Evolutionary conservation across 2,888 invertebrate genomes (phyloP), one percentile per base, ranked within the genome.

Genomic region (Nephrotoma guestfalica): DNA sequence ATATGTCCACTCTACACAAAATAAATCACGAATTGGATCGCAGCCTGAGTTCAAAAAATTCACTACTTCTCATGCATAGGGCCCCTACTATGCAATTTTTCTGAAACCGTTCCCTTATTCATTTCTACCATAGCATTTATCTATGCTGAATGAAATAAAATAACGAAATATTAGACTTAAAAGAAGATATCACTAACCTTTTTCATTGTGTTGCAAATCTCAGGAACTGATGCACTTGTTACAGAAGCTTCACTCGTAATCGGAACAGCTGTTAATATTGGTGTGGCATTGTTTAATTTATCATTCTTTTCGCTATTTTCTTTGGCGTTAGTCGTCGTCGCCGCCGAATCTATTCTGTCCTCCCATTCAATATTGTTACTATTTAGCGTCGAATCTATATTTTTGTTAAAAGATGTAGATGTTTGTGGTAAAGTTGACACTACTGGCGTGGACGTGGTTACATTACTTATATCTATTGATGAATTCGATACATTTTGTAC

Each of bases 401-500:
- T 71, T 30, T 71, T 71, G 30, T 7, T 30, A 30, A 30, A 71
- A 0, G 71, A 7, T 71, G 71, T 30, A 2, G 71, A 9, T 30
- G 71, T 30, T 6, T 6, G 43, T 15, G 85, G 43, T 30, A 85
- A 43, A 86, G 40, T 87, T 87, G 86, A n/a, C 4, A 86, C 86
- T 43, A 71, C 86, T 45, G 85, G 71, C 71, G 87, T 85, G 71
- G 71, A 71, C 71, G 30, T 30, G 9, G 71, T 71, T 9, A 71
- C 71, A 71, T 71, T 18, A 71, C 71, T 71, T 71, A 71, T 71
- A 71, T 71, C 71, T 71, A 71, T 71, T 71, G 71, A 71, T 71
- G 71, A 71, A 71, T 71, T 71, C 71, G 71, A 71, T 71, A 71
- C 30, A 71, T 71, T 71, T 71, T 71, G 71, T 71, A 71, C 71